Evolutionary conservation across 2,113 vertebrate species (phyloP), one percentile per base, ranked within the genome.

Genomic region (Tetrax tetrax): DNA sequence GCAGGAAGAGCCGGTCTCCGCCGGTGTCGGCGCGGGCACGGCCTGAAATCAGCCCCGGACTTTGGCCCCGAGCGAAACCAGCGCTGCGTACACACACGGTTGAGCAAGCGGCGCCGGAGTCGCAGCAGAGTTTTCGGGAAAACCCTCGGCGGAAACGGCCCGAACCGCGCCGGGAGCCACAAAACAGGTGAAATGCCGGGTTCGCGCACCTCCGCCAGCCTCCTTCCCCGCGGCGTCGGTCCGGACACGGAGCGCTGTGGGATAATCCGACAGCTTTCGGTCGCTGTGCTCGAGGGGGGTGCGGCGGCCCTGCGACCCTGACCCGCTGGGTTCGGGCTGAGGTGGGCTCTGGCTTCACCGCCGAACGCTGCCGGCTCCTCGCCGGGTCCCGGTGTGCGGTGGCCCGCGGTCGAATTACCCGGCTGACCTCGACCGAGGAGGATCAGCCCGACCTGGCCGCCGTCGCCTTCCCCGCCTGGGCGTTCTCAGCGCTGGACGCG

Each of bases 181-280:
- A 10, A 35, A 24, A 8, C 12, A 9, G 79, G 79, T 3, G 41
- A 54, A 21, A 24, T 1, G 15, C 12, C 3, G 10, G 25, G 37
- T n/a, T 13, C 4, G 27, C 2, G 20, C 19, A 1, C 38, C 79
- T 10, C 59, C 8, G 57, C 65, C 7, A 38, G n/a, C 12, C 37
- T 77, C 28, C 27, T 35, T 29, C 54, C 60, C 83, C 6, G 6
- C 2, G 2, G 2, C 1, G 9, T 7, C 14, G 1, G 15, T 17
- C 19, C 7, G 45, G 28, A 7, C 14, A 4, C 5, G 3, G 33
- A 14, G 48, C 1, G 51, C 7, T 24, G 13, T 8, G 80, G 86
- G 69, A 7, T 6, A 2, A 45, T 5, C 11, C 4, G 1, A 1
- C 12, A 5, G 20, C 4, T 27, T 16, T 18, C 8, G 17, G 21